Evolutionary conservation across 2,888 invertebrate genomes (phyloP).

Genomic region (Eupithecia insigniata): DNA sequence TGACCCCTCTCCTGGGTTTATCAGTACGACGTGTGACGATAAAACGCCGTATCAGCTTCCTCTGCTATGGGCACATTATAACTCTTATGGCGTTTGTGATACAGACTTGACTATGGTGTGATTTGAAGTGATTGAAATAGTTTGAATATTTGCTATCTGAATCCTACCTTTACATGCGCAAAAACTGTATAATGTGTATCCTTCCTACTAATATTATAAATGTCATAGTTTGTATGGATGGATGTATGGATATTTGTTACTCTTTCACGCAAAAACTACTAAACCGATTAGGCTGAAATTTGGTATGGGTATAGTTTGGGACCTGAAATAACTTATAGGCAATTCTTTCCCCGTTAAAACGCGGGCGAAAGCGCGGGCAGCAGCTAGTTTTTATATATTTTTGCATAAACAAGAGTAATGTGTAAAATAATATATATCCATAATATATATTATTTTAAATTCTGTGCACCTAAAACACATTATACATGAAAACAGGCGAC

Average conservation of each 20-base stretch:
- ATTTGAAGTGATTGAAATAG: neutral
- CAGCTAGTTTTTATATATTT: neutral
- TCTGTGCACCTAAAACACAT: neutral
- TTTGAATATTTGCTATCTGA: neutral
- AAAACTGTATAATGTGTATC: neutral
- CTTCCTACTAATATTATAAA: no score
- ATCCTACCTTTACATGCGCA: neutral
- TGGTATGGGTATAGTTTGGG: no score
- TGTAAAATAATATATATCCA: neutral
- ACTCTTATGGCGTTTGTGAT: constrained; percentile 39
- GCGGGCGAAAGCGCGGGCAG: no score
- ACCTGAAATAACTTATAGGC: no score
- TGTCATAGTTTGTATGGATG: no score
- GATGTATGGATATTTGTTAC: no score
- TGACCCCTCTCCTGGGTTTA: constrained; percentile 79
- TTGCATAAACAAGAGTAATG: neutral
- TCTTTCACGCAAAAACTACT: no score
- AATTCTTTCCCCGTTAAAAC: no score
- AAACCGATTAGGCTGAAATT: no score
- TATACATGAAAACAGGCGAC: no score
- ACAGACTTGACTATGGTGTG: constrained; percentile 19
- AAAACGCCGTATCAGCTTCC: constrained; percentile 57
- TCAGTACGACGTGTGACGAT: constrained; percentile 58
- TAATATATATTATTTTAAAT: neutral
- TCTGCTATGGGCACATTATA: constrained; percentile 38